phyloP scores from a whole-genome alignment of 2,888 invertebrate genomes.

The Drepanosiphum platanoidis region DNA sequence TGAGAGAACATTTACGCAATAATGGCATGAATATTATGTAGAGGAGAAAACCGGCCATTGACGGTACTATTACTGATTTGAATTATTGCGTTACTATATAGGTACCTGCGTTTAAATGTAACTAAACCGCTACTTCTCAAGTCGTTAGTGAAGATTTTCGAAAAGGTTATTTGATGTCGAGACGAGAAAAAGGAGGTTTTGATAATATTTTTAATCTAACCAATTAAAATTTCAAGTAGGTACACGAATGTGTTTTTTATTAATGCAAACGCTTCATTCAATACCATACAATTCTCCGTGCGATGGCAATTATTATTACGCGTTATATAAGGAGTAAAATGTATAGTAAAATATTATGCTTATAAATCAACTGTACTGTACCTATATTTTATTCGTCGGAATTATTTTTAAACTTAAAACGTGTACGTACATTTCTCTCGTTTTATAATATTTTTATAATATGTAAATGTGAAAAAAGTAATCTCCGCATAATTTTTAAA shows the following conservation, averaged over 20 bases:
- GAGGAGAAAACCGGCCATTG: background rate
- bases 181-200: background rate
- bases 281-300: no score
- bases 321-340: no score
- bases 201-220: no score
- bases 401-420: background rate
- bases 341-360: background rate
- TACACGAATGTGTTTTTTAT: no score
- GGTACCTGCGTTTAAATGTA: background rate
- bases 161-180: background rate
- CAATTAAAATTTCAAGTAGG: no score
- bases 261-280: no score
- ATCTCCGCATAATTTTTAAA: background rate
- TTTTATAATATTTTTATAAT: background rate
- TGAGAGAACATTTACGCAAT: background rate
- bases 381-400: background rate
- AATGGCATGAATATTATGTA: background rate
- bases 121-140: background rate
- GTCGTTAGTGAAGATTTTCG: background rate
- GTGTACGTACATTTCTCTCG: background rate
- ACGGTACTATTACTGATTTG: background rate
- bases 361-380: no score
- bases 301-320: no score
- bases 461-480: background rate
- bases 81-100: background rate